Conservation (phyloP, 2,113 vertebrate species). For the Plecotus auritus region DNA sequence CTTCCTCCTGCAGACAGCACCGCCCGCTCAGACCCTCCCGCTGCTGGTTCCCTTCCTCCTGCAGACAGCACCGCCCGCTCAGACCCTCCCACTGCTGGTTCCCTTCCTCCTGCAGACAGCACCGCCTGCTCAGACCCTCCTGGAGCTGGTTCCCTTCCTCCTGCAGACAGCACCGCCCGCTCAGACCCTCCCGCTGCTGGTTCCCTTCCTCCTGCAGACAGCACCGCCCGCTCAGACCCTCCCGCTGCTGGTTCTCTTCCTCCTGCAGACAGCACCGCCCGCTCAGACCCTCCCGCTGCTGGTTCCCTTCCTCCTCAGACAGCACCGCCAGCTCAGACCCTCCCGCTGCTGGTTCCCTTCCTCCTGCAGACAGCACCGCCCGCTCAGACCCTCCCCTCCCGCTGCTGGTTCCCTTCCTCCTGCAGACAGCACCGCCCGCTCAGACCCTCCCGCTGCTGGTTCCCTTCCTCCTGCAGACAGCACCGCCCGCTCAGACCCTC, state of each 20-base stretch:
- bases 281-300: no score
- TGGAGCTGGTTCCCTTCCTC: not conserved
- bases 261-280: not conserved
- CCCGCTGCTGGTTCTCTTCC: no score
- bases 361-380: not conserved
- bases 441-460: no score
- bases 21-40: no score
- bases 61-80: not conserved
- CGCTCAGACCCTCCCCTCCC: no score
- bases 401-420: not conserved
- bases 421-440: not conserved
- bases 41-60: not conserved
- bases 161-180: not conserved
- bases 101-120: not conserved
- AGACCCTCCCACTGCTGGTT: no score
- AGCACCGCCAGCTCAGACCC: no score
- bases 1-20: not conserved
- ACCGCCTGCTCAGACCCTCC: no score
- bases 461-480: not conserved
- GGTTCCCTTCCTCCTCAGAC: not conserved
- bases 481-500: no score
- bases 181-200: no score
- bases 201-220: not conserved
- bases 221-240: no score
- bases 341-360: no score